Conservation (phyloP, 2,888 invertebrate species). For the Lithophane ornitopus region DNA sequence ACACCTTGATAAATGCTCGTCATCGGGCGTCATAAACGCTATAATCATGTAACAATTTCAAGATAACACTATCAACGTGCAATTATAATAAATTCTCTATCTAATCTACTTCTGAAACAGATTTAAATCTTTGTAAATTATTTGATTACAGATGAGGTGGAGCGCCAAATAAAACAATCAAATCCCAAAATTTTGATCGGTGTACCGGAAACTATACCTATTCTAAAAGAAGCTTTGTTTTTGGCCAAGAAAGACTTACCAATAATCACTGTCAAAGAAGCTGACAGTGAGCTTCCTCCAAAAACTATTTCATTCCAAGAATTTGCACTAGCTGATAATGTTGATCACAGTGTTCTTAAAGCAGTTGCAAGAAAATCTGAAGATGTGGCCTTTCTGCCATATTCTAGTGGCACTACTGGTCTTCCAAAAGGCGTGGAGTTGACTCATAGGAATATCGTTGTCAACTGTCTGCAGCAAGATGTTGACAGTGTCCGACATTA, state of each 20-base stretch:
- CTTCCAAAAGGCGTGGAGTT: conserved; percentile 94
- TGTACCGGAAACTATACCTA: conserved; percentile 84
- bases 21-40: not conserved
- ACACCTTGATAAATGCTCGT: not conserved
- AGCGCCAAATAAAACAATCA: conserved; percentile 91
- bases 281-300: conserved; percentile 78
- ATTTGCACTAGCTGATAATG: conserved; percentile 83
- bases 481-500: conserved; percentile 73
- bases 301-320: conserved; percentile 91
- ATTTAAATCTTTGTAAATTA: not conserved
- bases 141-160: conserved; percentile 92
- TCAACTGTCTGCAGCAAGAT: conserved; percentile 82
- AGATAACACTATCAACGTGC: not conserved
- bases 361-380: conserved; percentile 81
- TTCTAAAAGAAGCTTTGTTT: conserved; percentile 85
- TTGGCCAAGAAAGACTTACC: conserved; percentile 86
- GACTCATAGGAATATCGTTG: conserved; percentile 90
- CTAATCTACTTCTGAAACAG: not conserved
- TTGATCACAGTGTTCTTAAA: conserved; percentile 87
- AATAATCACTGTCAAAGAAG: conserved; percentile 81
- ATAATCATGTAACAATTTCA: too few relatives aligned
- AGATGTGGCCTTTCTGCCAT: conserved; percentile 93
- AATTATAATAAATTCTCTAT: not conserved
- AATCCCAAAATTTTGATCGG: conserved; percentile 92
- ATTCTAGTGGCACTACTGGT: conserved; percentile 96